Conservation (phyloP, 2,113 vertebrate genomes). For the Dipodomys stephensi region DNA sequence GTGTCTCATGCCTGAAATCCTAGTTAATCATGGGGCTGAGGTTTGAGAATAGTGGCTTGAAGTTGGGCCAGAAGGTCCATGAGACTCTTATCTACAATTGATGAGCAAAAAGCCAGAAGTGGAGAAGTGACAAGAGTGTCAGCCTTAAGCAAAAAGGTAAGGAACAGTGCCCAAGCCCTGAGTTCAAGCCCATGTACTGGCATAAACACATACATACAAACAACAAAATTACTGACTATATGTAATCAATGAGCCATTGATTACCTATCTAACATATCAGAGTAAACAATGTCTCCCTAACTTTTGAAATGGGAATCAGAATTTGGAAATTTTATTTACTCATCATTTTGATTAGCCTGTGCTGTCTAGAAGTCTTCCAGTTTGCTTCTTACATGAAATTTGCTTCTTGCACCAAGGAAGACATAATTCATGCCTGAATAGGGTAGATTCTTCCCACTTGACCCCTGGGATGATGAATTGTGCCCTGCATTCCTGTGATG, state of each 20-base stretch:
- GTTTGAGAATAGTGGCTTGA: too few species aligned
- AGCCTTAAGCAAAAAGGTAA: too few species aligned
- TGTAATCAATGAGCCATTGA: neutral
- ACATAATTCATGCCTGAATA: slow-evolving; percentile 33
- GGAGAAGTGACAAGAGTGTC: too few species aligned
- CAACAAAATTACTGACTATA: neutral
- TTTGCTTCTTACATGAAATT: neutral
- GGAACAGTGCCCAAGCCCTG: too few species aligned
- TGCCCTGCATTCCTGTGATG: neutral
- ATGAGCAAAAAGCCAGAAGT: too few species aligned
- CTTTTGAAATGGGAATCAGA: slow-evolving; percentile 19
- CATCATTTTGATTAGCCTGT: slow-evolving; percentile 50
- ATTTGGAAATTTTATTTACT: neutral
- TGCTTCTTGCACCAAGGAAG: neutral
- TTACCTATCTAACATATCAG: neutral
- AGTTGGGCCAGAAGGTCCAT: too few species aligned
- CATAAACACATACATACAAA: too few species aligned
- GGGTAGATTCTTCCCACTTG: neutral
- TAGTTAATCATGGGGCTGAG: too few species aligned
- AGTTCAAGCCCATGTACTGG: too few species aligned
- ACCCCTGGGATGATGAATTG: neutral
- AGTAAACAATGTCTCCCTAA: neutral
- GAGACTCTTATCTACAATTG: too few species aligned
- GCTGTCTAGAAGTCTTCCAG: slow-evolving; percentile 44
- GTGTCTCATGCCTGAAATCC: too few species aligned